These are phyloP conservation scores for Dysmachus trigonus DNA, from an alignment of 2,888 invertebrate genomes.

Conservation along the genomic window DNA sequence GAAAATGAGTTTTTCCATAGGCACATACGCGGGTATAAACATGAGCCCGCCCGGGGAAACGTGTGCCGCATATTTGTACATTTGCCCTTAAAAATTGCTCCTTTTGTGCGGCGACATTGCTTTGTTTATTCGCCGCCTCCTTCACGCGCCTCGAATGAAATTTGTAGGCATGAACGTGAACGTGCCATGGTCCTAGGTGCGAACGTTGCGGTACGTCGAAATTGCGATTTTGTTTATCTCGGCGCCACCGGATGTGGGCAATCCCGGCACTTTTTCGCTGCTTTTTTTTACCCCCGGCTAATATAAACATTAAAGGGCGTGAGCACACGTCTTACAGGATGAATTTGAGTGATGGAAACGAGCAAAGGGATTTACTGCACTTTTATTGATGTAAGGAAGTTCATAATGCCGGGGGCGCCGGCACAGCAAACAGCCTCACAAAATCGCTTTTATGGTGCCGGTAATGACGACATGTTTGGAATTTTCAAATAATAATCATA, in stretches of 20 bases:
- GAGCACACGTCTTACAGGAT: not conserved
- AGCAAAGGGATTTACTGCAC: not conserved
- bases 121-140: not conserved
- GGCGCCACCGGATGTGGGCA: not conserved
- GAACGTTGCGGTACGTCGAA: not conserved
- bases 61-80: conserved; percentile 31
- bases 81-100: conserved; percentile 26
- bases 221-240: conserved; percentile 9
- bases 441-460: not conserved
- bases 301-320: conserved; percentile 1
- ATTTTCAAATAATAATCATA: not conserved
- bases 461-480: not conserved
- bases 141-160: not conserved
- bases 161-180: not conserved
- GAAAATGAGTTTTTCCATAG: conserved; percentile 31
- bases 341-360: not conserved
- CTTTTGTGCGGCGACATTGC: not conserved
- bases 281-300: not conserved
- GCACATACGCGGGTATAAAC: not conserved
- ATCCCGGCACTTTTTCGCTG: not conserved
- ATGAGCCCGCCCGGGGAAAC: conserved; percentile 1
- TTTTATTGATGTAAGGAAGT: not conserved
- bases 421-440: not conserved
- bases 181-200: not conserved
- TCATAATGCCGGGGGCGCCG: not conserved